Conservation (phyloP, 2,797 vertebrate genomes). For the Rallus crepitans region DNA sequence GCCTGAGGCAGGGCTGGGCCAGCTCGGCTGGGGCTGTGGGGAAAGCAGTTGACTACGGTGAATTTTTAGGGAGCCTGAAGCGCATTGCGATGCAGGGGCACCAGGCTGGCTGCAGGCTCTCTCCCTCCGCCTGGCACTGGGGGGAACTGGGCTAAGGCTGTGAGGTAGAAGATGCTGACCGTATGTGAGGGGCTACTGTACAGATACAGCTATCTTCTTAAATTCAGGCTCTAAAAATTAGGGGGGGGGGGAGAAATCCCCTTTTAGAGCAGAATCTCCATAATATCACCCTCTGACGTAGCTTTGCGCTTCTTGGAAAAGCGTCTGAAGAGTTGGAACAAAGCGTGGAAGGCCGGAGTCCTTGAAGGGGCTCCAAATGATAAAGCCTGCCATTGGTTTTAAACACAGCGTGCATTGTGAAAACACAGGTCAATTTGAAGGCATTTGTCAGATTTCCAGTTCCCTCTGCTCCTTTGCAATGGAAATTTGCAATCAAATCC, state of each 20-base stretch:
- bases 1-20: constrained; percentile 1
- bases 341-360: constrained; percentile 68
- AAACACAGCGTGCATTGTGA: constrained; percentile 62
- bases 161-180: background rate
- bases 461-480: constrained; percentile 67
- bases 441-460: constrained; percentile 70
- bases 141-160: background rate
- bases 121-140: background rate
- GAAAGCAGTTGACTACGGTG: background rate
- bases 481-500: constrained; percentile 76
- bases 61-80: constrained; percentile 9
- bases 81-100: accelerated
- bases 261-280: background rate
- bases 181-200: background rate
- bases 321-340: constrained; percentile 72
- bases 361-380: constrained; percentile 77
- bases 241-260: background rate
- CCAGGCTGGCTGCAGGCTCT: background rate
- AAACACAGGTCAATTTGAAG: constrained; percentile 72
- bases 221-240: constrained; percentile 66
- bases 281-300: constrained; percentile 44
- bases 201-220: background rate
- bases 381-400: constrained; percentile 76
- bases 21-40: background rate
- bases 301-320: constrained; percentile 68